Evolutionary conservation across 2,888 invertebrate species (phyloP), one percentile per base, ranked within the genome.

Genomic region (Drosophila recens): DNA sequence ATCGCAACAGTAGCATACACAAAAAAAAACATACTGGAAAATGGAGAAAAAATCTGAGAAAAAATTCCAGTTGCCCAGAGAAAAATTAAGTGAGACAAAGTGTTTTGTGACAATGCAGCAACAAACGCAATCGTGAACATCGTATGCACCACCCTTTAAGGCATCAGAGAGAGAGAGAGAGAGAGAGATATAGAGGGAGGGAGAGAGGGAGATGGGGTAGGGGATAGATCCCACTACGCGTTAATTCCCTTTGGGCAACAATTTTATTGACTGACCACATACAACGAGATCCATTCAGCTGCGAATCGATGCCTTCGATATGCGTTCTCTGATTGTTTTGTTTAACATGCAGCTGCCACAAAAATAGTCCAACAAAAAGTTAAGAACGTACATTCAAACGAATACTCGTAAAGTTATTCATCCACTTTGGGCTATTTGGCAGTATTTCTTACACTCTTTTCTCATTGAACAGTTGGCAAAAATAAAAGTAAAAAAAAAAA

Each of bases 51-150:
- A 71, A 77, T 67, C 45, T 40, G 46, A 51, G 57, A 58, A 82
- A 78, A 72, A 66, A 52, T 68, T 34, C 30, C 59, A 65, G 58
- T 49, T 59, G 43, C 49, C 65, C 67, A 70, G 72, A 79, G 67
- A 72, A 72, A 81, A 83, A 80, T 84, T 82, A 84, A 85, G 84
- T 87, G 85, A 85, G 82, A 85, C 87, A 85, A 85, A 87, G 80
- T 85, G 87, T 82, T 87, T 87, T 85, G 79, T 79, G 80, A 80
- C 82, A 77, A 65, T 67, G 61, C 73, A 73, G 45, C 51, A 62
- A 43, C 62, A 68, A 61, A 43, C 49, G 61, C 76, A 73, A 61
- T 43, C 57, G 15, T 34, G 58, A 17, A 38, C 46, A 33, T 36
- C 48, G 33, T 36, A 30, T 33, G 11, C 8, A 9, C 27, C 17